These are phyloP conservation scores for Cyrtodaria siliqua DNA, from an alignment of 2,888 invertebrate genomes.

Conservation along the genomic window DNA sequence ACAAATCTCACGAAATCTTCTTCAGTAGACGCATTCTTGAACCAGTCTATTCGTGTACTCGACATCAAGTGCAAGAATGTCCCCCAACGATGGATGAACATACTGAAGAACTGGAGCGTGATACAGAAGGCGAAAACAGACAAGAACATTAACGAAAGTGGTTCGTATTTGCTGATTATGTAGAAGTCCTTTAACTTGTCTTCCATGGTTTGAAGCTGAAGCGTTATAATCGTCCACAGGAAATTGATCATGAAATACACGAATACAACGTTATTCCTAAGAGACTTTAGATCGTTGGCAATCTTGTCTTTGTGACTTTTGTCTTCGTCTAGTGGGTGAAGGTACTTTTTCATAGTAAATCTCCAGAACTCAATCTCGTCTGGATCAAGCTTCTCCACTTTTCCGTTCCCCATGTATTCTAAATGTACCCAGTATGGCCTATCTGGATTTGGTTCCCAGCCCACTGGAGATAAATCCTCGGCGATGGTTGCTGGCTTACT, in stretches of 20 bases:
- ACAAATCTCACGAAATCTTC: conserved; percentile 81
- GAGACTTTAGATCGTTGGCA: conserved; percentile 71
- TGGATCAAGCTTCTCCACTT: conserved; percentile 93
- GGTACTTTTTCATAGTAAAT: conserved; percentile 96
- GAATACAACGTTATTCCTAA: conserved; percentile 81
- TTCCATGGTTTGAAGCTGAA: conserved; percentile 95
- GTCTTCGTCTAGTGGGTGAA: conserved; percentile 97
- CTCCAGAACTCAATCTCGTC: conserved; percentile 97
- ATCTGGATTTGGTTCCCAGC: conserved; percentile 90
- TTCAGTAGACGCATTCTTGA: conserved; percentile 75
- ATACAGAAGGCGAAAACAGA: conserved; percentile 78
- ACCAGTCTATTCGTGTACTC: conserved; percentile 79
- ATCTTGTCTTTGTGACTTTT: conserved; percentile 88
- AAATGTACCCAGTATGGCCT: conserved; percentile 98
- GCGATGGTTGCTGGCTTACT: conserved; percentile 54
- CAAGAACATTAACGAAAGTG: conserved; percentile 78
- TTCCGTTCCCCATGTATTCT: conserved; percentile 94
- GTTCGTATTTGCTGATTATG: conserved; percentile 79
- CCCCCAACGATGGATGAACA: conserved; percentile 82
- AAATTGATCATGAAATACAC: conserved; percentile 96
- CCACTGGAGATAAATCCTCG: conserved; percentile 64
- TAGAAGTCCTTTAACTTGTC: conserved; percentile 89
- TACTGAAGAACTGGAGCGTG: conserved; percentile 77
- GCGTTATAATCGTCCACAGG: conserved; percentile 98
- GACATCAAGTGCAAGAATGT: conserved; percentile 83